Conservation (phyloP, 1,140 invertebrate species). For the Pseudobourletiella spinata region DNA sequence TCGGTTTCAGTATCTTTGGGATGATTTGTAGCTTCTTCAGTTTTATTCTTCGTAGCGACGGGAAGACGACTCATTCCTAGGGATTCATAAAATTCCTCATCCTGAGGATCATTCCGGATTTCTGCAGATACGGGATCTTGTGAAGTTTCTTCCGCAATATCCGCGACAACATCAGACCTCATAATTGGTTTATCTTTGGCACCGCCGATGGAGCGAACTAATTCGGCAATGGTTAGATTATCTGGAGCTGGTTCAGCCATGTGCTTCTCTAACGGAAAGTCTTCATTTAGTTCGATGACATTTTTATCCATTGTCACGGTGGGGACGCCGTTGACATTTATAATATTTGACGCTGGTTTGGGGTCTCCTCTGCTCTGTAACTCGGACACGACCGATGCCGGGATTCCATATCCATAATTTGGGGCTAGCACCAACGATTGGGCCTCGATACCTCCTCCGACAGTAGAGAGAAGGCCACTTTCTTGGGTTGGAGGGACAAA, state of each 20-base stretch:
- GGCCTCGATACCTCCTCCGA: conserved; percentile 17
- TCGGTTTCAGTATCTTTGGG: background rate
- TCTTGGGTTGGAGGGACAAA: conserved; percentile 31
- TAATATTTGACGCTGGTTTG: background rate
- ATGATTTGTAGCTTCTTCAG: background rate
- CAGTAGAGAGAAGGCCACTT: conserved; percentile 32
- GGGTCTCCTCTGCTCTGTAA: too few relatives aligned
- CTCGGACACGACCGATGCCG: conserved; percentile 10
- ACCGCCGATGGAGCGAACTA: conserved; percentile 31
- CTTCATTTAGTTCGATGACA: conserved; percentile 1
- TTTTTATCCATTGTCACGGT: background rate
- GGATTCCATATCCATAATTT: conserved; percentile 34
- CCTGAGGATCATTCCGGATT: conserved; percentile 5
- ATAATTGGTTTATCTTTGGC: conserved; percentile 22
- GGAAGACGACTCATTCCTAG: background rate
- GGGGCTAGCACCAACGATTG: conserved; percentile 24
- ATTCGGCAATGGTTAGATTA: conserved; percentile 26
- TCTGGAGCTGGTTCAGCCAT: conserved; percentile 3
- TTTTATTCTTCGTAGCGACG: background rate
- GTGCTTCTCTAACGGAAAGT: background rate
- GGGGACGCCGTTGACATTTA: background rate
- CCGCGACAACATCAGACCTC: conserved; percentile 26
- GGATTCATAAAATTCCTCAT: conserved; percentile 29
- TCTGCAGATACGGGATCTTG: background rate
- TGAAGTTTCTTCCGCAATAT: background rate